Base-by-base conservation (phyloP, 2,113 vertebrate genomes). In the Notiomystis cincta region DNA sequence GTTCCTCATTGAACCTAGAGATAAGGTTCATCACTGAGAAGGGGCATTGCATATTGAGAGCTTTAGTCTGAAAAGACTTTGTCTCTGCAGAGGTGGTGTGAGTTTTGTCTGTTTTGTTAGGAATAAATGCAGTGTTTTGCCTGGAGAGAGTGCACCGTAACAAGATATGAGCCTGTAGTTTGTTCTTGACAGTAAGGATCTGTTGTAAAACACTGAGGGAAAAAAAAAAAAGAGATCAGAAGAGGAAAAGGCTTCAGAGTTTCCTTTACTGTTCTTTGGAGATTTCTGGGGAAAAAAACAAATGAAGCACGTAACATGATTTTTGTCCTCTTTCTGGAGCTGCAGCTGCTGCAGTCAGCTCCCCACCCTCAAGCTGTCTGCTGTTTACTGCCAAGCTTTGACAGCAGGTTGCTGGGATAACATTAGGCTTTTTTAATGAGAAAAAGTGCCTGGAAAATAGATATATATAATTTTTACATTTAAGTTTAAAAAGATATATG, bases 311-410 rank as follows among this genome's bases (percentile, higher is more conserved):
- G 11, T 61, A 48, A 69, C 4, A 10, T 2, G 6, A 48, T 84
- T 87, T 72, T 75, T 92, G 86, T 82, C 82, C 75, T 95, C 61
- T 70, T 90, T 85, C 42, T 82, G 86, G 56, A 96, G 79, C 82
- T 79, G 82, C 89, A 90, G 80, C 86, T 65, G 38, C 95, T 90
- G 82, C 86, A 79, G 75, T 88, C 66, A 31, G 25, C 47, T 85
- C 45, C 48, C 37, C 69, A 61, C 64, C 65, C 86, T 75, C 65
- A 61, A 85, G 70, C 82, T 96, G 70, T 66, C 79, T 88, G 65
- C 70, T 82, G 28, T 58, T 85, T 57, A 45, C 66, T 75, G 70
- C 75, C 1, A 5, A 94, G 75, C 37, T 78, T 70, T 90, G 61
- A 82, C 57, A 92, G 82, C 51, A 71, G 66, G 47, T 92, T 70